Percentiles rank a stretch among this genome's conserved stretches.
These are phyloP conservation scores for Zoroaster sp. DNA, from an alignment of 53 echinoderm and acorn worm species.

Conservation along the genomic window DNA sequence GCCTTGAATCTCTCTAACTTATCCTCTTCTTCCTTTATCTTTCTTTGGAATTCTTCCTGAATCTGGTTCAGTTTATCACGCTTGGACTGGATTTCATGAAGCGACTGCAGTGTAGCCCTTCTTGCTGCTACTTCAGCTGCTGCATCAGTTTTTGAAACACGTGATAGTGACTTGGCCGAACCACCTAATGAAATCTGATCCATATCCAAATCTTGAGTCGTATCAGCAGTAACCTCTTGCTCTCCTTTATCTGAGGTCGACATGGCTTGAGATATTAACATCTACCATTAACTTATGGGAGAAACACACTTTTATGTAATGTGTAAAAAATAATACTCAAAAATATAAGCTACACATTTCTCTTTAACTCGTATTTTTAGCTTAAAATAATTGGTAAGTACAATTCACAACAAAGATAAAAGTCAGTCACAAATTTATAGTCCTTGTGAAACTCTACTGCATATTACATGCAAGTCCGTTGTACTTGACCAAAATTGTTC, in stretches of 20 bases:
- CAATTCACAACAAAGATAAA: too few relatives aligned
- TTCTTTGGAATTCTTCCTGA: not conserved
- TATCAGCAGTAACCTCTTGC: not conserved
- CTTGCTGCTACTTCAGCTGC: conserved; percentile 1
- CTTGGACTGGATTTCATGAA: not conserved
- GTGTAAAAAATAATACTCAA: too few relatives aligned
- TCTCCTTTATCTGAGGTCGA: not conserved
- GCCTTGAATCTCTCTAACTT: conserved; percentile 5
- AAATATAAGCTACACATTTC: too few relatives aligned
- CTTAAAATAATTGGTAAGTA: too few relatives aligned
- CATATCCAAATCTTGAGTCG: not conserved
- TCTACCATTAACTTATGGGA: not conserved
- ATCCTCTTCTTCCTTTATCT: conserved; percentile 11
- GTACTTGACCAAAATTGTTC: too few relatives aligned
- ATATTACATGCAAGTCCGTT: too few relatives aligned
- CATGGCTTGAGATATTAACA: not conserved
- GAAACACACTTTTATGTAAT: too few relatives aligned
- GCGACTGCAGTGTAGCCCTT: not conserved
- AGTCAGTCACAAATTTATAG: too few relatives aligned
- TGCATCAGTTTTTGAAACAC: not conserved
- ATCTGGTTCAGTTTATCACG: not conserved
- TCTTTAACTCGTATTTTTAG: too few relatives aligned
- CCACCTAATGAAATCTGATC: not conserved
- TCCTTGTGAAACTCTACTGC: too few relatives aligned
- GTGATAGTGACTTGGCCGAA: not conserved